Conservation (phyloP, 2,888 invertebrate genomes). For the Drosophila picticornis region DNA sequence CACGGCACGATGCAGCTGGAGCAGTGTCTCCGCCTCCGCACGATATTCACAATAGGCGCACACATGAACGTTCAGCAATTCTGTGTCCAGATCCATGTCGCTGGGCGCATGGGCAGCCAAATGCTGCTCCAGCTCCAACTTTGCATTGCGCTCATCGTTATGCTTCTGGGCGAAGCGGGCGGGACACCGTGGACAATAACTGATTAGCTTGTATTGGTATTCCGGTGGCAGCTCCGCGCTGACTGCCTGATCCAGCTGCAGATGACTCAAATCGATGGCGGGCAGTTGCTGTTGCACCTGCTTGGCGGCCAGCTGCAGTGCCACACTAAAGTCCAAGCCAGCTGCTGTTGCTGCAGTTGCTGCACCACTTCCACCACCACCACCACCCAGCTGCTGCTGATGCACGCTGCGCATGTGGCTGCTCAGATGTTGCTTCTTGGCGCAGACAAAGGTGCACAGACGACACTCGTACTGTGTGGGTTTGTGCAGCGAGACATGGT, state of each 20-base stretch:
- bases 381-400: conserved; percentile 62
- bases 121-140: conserved; percentile 91
- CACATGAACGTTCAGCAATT: conserved; percentile 85
- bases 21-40: conserved; percentile 89
- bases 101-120: conserved; percentile 84
- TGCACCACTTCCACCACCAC: background rate
- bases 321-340: conserved; percentile 72
- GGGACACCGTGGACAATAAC: conserved; percentile 93
- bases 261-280: conserved; percentile 76
- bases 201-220: conserved; percentile 86
- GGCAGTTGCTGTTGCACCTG: conserved; percentile 54
- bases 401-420: conserved; percentile 91
- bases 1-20: conserved; percentile 89
- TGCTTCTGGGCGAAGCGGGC: conserved; percentile 88
- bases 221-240: conserved; percentile 65
- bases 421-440: conserved; percentile 92
- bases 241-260: conserved; percentile 60
- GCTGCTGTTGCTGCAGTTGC: conserved; percentile 15
- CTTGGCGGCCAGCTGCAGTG: conserved; percentile 76
- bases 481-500: conserved; percentile 93
- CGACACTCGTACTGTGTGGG: conserved; percentile 89
- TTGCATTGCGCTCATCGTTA: conserved; percentile 86
- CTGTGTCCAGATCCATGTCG: conserved; percentile 46
- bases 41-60: conserved; percentile 93
- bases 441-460: conserved; percentile 93